These are phyloP conservation scores for Todus mexicanus DNA, from an alignment of 2,797 vertebrate genomes.

Conservation along the genomic window DNA sequence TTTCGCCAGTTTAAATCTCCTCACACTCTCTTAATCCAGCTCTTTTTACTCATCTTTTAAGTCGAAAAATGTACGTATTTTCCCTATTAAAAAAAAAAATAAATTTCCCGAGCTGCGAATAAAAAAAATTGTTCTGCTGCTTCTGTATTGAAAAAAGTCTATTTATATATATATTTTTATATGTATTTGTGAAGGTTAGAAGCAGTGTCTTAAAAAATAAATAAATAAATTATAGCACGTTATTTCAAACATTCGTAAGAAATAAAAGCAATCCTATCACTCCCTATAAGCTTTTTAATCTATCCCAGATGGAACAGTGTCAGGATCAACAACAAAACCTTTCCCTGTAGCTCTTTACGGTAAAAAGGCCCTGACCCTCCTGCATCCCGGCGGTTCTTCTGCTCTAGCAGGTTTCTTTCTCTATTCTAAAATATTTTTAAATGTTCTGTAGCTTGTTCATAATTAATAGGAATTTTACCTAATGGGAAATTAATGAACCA, in stretches of 20 bases:
- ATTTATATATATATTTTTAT: not conserved
- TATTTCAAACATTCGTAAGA: not conserved
- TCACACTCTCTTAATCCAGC: not conserved
- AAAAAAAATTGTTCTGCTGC: not conserved
- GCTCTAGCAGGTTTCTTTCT: not conserved
- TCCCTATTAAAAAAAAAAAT: not conserved
- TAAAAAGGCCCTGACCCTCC: not conserved
- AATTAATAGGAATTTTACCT: slow-evolving; percentile 58
- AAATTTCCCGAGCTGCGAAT: not conserved
- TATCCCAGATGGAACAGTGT: not conserved
- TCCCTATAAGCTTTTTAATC: not conserved
- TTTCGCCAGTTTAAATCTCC: not conserved
- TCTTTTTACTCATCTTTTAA: not conserved
- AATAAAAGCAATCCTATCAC: not conserved
- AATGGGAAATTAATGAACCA: slow-evolving; percentile 59
- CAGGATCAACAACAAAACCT: not conserved
- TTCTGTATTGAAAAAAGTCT: not conserved
- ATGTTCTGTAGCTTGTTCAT: slow-evolving; percentile 12
- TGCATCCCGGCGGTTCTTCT: fast-evolving
- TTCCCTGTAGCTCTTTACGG: not conserved
- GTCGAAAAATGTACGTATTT: not conserved
- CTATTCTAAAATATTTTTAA: not conserved
- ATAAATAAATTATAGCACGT: fast-evolving
- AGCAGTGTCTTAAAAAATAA: not conserved
- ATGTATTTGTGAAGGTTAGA: not conserved